Base-by-base conservation (phyloP, 2,113 vertebrate species). In the Lasiurus borealis region DNA sequence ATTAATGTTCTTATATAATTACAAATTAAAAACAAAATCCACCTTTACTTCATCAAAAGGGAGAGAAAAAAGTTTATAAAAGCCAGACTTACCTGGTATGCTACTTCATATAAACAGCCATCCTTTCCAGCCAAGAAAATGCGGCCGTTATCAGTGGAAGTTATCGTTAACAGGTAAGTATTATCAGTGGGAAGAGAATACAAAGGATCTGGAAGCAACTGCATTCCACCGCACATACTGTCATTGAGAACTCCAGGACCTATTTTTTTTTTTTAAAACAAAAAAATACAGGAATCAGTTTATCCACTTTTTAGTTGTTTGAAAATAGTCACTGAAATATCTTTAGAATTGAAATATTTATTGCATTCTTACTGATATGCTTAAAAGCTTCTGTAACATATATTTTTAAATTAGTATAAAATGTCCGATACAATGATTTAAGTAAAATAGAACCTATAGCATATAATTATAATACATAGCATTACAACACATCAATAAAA, bases 161-260 rank as follows among this genome's bases (percentile, higher is more conserved):
- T 99, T 96, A 99, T 98, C n/a, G 99, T 98, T 84, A 99, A 97
- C 96, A 99, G 98, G 93, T 99, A 99, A 52, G 99, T 99, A 95
- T 99, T 99, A 97, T 99, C 99, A 34, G 99, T 99, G 77, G 99
- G 99, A 92, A 99, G 99, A 0, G 99, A 99, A 97, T 99, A 99
- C 0, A 99, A 98, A 6, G 99, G 99, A 91, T 99, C 99, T 13
- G 99, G 99, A 2, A 99, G 98, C 46, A 99, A 97, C 96, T 99
- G 99, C 99, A 99, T 99, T 96, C 99, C 99, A 8, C 99, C 99
- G 81, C 98, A 99, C 98, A 99, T 98, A 97, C 99, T 99, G 98
- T 99, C 99, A 88, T 99, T 99, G 92, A 99, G 98, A 0, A 98
- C 98, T 98, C 97, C 92, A 77, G 97, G 52, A 81, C 98, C 98